Percentiles rank a stretch among this genome's conserved stretches.
phyloP scores from a whole-genome alignment of 2,113 vertebrate genomes.

The Sturnira hondurensis region DNA sequence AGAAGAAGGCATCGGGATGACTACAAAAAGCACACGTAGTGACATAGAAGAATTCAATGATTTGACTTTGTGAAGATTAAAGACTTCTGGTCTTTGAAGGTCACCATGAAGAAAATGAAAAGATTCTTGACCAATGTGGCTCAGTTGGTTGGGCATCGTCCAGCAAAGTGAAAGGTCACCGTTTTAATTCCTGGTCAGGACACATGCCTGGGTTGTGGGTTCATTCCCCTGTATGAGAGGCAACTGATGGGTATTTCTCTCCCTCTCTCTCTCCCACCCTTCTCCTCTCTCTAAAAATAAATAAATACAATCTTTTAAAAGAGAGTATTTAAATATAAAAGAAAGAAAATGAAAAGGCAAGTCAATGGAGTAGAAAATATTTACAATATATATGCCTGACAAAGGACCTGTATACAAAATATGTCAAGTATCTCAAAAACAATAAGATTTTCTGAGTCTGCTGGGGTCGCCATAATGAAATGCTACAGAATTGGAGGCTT shows the following conservation, averaged over 20 bases:
- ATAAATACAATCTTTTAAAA: too few species aligned
- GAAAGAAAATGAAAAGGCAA: neutral
- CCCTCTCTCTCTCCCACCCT: too few species aligned
- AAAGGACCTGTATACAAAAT: neutral
- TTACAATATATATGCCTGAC: neutral
- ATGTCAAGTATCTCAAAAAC: neutral
- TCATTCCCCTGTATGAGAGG: too few species aligned
- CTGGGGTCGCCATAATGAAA: neutral
- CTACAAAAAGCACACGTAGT: neutral
- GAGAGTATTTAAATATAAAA: too few species aligned
- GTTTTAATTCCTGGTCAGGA: too few species aligned
- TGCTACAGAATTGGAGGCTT: neutral
- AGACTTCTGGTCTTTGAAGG: neutral
- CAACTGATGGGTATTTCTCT: too few species aligned
- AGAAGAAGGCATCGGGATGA: neutral
- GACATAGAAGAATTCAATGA: neutral
- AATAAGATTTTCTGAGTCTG: neutral
- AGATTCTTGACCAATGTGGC: too few species aligned
- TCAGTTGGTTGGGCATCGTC: too few species aligned
- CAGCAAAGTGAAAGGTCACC: too few species aligned
- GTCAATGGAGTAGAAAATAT: neutral
- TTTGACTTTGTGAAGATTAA: neutral
- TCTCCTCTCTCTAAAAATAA: too few species aligned
- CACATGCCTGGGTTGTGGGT: too few species aligned
- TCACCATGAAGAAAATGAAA: neutral